Evolutionary conservation across 2,797 vertebrate genomes (phyloP).

Genomic region (Karalla daura): DNA sequence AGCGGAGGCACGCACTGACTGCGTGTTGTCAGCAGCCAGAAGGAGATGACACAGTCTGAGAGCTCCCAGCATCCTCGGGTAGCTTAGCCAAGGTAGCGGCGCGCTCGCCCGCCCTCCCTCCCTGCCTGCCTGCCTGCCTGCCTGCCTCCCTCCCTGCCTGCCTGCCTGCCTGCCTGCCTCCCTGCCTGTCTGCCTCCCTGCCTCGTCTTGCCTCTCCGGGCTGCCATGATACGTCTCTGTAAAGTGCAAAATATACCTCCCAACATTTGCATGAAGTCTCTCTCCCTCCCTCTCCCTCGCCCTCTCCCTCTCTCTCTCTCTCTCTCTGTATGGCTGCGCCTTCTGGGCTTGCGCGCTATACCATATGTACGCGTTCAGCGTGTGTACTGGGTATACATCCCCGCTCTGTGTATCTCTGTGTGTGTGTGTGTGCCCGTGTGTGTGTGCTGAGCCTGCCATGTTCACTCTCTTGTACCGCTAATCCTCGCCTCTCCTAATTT

Average conservation of each 20-base stretch:
- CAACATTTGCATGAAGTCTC: constrained; percentile 37
- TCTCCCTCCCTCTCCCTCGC: too few relatives aligned
- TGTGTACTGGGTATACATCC: constrained; percentile 6
- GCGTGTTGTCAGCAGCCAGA: constrained; percentile 58
- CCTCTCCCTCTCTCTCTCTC: too few relatives aligned
- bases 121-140: too few relatives aligned
- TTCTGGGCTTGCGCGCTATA: constrained; percentile 46
- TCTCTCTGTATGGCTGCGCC: constrained; percentile 33
- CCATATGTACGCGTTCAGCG: constrained; percentile 46
- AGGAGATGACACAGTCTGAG: constrained; percentile 57
- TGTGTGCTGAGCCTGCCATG: constrained; percentile 70
- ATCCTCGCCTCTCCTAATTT: constrained; percentile 81
- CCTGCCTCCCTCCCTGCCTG: too few relatives aligned
- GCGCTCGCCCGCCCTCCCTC: constrained; percentile 44
- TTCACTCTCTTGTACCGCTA: constrained; percentile 72
- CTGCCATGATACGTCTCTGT: constrained; percentile 45
- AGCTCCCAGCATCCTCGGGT: constrained; percentile 40
- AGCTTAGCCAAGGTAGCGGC: constrained; percentile 46
- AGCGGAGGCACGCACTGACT: constrained; percentile 25
- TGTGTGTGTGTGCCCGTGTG: constrained; percentile 38
- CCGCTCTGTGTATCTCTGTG: constrained; percentile 19
- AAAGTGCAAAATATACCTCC: constrained; percentile 53
- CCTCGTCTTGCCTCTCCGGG: constrained; percentile 56
- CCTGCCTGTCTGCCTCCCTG: too few relatives aligned
- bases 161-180: too few relatives aligned